Evolutionary conservation across 2,113 vertebrate species (phyloP), one percentile per base, ranked within the genome.

Genomic region (Gymnogyps californianus): DNA sequence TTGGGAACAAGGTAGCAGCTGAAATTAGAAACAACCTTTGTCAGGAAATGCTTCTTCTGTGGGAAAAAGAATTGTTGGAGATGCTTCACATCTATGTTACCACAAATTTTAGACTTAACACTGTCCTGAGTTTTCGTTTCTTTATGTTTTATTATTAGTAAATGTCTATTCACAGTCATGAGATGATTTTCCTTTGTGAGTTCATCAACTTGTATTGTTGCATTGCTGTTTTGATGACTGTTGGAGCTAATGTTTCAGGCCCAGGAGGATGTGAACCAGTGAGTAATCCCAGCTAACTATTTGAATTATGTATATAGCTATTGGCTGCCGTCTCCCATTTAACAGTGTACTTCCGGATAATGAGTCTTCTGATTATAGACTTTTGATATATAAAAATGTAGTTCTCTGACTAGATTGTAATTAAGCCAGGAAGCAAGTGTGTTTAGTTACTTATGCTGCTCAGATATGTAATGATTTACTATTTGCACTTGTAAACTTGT

Each of bases 181-280:
- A 90, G 70, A 96, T 97, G 95, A 97, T 96, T 95, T 93, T 93
- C 58, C 71, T 93, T 96, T 96, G 89, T 91, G 78, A 87, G 74
- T 93, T 95, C 90, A 96, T 94, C 93, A 97, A 87, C 79, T 95
- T 61, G 46, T 55, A 95, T 89, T 95, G 92, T 97, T 94, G 72
- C 69, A 4, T 32, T 84, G 71, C 89, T 89, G 67, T 91, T 96
- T 77, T 78, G 88, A 80, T 95, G 83, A 66, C 57, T 94, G 58
- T 58, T 67, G 59, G 65, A 93, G 72, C 55, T 64, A 19, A 74
- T 66, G 93, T 96, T 95, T 92, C 8, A 38, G 87, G 81, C 87
- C 87, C 81, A 90, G 93, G 78, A 96, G 91, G 95, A 94, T 83
- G 78, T 58, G 71, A 82, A 96, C 90, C 79, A 94, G 79, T 97